phyloP scores from a whole-genome alignment of 1,140 invertebrate species.

The Acromyrmex echinatior region DNA sequence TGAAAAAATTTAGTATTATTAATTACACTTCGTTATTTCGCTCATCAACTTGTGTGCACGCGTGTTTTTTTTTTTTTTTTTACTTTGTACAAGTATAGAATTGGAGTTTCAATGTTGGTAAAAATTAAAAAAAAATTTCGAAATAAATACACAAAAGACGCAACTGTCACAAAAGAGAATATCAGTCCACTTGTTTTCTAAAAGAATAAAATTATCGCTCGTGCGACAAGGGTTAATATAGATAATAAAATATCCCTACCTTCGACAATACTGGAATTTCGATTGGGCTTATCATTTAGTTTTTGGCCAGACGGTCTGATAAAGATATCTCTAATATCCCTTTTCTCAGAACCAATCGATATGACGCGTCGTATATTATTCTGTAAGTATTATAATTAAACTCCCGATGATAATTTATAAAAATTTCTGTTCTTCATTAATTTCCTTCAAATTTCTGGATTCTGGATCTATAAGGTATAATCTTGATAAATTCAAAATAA shows the following conservation, averaged over 20 bases:
- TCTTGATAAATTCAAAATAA: background rate
- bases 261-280: background rate
- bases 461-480: background rate
- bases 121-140: too few relatives aligned
- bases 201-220: background rate
- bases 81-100: too few relatives aligned
- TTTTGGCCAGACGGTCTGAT: constrained; percentile 53
- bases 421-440: background rate
- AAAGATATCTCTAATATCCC: constrained; percentile 37
- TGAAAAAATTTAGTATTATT: too few relatives aligned
- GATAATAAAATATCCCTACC: constrained; percentile 27
- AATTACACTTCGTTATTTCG: too few relatives aligned
- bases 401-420: background rate
- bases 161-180: background rate
- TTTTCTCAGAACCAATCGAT: constrained; percentile 1
- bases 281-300: constrained; percentile 46
- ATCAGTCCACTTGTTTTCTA: background rate
- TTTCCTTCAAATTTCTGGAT: background rate
- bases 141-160: background rate
- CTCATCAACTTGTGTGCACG: too few relatives aligned
- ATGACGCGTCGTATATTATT: background rate
- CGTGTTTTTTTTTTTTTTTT: too few relatives aligned
- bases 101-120: too few relatives aligned
- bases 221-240: constrained; percentile 40
- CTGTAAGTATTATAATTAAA: background rate